Evolutionary conservation across 2,888 invertebrate genomes (phyloP).

Genomic region (Pollenia griseotomentosa): DNA sequence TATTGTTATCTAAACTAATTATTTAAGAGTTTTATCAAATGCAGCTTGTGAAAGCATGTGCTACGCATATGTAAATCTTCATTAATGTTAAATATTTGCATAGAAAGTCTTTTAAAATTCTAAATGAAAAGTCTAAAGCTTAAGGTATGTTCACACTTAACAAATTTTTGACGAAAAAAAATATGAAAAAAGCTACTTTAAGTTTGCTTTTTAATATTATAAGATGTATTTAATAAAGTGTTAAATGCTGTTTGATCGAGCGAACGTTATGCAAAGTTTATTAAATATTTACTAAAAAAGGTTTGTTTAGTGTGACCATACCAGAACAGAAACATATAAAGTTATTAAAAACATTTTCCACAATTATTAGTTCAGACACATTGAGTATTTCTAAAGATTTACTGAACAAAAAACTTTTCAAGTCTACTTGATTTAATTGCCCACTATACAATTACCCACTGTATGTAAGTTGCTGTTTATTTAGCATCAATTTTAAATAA

Average conservation of each 20-base stretch:
- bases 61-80: conserved; percentile 47
- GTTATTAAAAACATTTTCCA: background rate
- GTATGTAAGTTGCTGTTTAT: background rate
- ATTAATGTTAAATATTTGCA: conserved; percentile 33
- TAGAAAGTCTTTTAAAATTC: background rate
- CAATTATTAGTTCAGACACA: background rate
- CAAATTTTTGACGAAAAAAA: too few relatives aligned
- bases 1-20: conserved; percentile 50
- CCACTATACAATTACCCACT: background rate
- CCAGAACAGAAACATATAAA: too few relatives aligned
- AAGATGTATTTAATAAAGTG: too few relatives aligned
- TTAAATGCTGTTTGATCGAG: too few relatives aligned
- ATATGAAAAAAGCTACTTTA: too few relatives aligned
- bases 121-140: background rate
- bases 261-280: too few relatives aligned
- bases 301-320: too few relatives aligned
- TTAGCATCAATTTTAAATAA: conserved; percentile 7
- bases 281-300: too few relatives aligned
- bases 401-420: background rate
- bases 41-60: background rate
- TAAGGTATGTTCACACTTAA: background rate
- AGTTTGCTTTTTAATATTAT: too few relatives aligned
- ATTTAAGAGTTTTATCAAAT: conserved; percentile 29
- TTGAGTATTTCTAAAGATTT: too few relatives aligned
- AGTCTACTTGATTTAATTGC: too few relatives aligned